A percentile compares a stretch with the other conserved stretches of the same genome.
Evolutionary conservation across 1,140 invertebrate genomes (phyloP).

Genomic region (Spodoptera frugiperda): DNA sequence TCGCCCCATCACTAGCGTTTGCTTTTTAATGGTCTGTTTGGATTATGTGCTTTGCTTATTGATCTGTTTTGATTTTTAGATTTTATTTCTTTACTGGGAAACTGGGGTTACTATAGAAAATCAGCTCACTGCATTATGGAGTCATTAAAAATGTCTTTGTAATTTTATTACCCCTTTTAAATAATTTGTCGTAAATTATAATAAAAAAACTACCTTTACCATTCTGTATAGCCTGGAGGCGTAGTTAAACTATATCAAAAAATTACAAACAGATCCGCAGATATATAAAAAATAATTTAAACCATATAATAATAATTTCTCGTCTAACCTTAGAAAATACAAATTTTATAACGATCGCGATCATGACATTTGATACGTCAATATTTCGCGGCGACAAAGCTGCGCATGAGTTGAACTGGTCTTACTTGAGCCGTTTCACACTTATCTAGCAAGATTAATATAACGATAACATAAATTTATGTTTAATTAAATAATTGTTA

Average conservation of each 20-base stretch:
- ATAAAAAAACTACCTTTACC: too few species aligned
- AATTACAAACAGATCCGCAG: too few species aligned
- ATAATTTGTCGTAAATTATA: too few species aligned
- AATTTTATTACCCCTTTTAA: too few species aligned
- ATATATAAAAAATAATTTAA: neutral
- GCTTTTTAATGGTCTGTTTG: constrained; percentile 23
- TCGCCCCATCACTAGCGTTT: constrained; percentile 44
- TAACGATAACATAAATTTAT: constrained; percentile 30
- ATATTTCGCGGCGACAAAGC: neutral
- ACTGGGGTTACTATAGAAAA: too few species aligned
- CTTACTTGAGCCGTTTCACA: constrained; percentile 1
- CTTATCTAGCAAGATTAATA: constrained; percentile 21
- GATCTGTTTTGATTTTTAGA: constrained; percentile 1
- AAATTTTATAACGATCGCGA: neutral
- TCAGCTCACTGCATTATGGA: too few species aligned
- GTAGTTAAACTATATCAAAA: too few species aligned
- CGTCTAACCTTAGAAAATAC: neutral
- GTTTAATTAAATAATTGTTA: constrained; percentile 31
- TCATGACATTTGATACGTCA: constrained; percentile 32
- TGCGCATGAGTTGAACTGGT: neutral
- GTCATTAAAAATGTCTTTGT: too few species aligned
- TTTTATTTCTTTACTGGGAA: neutral
- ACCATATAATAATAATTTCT: neutral
- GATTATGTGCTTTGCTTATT: neutral
- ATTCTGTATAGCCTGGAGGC: too few species aligned